These are phyloP conservation scores for Prionailurus bengalensis DNA, from an alignment of 2,113 vertebrate genomes.

Conservation along the genomic window DNA sequence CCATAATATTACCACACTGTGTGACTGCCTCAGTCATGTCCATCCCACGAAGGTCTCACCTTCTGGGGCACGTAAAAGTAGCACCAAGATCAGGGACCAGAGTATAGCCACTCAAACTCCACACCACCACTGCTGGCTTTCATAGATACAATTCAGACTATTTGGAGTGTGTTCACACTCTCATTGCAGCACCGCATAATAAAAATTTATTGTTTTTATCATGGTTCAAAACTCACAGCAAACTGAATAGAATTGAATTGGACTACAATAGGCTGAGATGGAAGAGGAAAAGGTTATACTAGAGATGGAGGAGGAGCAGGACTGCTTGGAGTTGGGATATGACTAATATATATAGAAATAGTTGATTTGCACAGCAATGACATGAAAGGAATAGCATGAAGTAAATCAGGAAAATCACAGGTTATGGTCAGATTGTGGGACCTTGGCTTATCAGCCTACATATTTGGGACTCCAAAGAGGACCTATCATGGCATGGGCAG, in stretches of 20 bases:
- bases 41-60: not conserved
- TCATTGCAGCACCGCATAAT: not conserved
- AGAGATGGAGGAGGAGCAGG: too few relatives aligned
- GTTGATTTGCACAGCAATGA: not conserved
- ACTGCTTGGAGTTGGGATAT: not conserved
- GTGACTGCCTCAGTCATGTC: not conserved
- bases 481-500: not conserved
- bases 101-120: not conserved
- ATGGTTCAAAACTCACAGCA: not conserved
- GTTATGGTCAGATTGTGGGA: not conserved
- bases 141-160: not conserved
- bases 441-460: not conserved
- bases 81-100: not conserved
- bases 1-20: too few relatives aligned
- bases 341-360: not conserved
- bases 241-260: not conserved
- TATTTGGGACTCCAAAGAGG: not conserved
- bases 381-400: not conserved
- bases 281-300: not conserved
- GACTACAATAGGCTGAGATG: not conserved
- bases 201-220: not conserved
- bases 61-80: rapidly evolving
- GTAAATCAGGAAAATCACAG: not conserved
- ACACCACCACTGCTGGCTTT: not conserved
- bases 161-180: too few relatives aligned